Base-by-base conservation (phyloP, 2,888 invertebrate species). In the Helleia helle region DNA sequence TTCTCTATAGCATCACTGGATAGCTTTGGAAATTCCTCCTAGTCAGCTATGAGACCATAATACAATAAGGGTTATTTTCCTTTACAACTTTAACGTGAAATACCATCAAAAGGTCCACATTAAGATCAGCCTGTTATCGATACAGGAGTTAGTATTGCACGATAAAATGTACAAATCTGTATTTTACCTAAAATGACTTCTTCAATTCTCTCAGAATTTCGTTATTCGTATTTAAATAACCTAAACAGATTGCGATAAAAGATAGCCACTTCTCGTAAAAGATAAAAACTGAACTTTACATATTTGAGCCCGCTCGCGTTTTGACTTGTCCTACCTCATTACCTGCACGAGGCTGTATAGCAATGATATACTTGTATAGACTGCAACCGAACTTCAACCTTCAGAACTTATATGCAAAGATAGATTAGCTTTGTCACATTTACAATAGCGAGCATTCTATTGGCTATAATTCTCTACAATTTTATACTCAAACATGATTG, bases 321-420 rank as follows among this genome's bases (percentile, higher is more conserved):
- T 69, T 66, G 70, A 73, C 73, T 74, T 74, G 75, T 71, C 75
- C 69, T 71, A 69, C 71, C 74, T 79, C 77, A 77, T 76, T 79
- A 76, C 66, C 58, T 50, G 70, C 71, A 72, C 71, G 71, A 71
- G 65, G 67, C 64, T 59, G 60, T 57, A 58, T 54, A 62, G 59
- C 55, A 49, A 44, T 43, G 18, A 0, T 1, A 3, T 4, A 26
- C 41, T 27, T 18, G 15, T 13, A 47, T 58, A 47, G 48, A 44
- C 6, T 43, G 46, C 43, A 44, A 47, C 12, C 28, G 5, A 53
- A 46, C 40, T 12, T 40, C 13, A 29, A 44, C 52, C 40, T 39
- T 52, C 47, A 13, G 0, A 4, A 1, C 0, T n/a, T 34, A 2
- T 0, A 0, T 1, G 37, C 46, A 48, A 36, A 44, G 43, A 18